Percentiles rank a stretch among this genome's conserved stretches.
Evolutionary conservation across 2,113 vertebrate genomes (phyloP).

Genomic region (Egretta garzetta): DNA sequence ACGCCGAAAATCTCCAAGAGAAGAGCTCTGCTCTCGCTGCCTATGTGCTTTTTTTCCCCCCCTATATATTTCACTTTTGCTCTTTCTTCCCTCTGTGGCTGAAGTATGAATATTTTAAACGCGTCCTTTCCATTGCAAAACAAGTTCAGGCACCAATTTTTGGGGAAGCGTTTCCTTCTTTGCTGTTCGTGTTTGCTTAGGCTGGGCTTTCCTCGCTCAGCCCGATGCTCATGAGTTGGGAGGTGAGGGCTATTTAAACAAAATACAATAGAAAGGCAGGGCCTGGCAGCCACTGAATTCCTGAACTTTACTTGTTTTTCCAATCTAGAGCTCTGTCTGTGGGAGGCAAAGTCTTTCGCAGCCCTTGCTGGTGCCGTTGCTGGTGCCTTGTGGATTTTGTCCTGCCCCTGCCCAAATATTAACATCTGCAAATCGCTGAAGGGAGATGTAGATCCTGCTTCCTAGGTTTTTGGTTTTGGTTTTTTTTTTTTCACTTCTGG

Average conservation of each 20-base stretch:
- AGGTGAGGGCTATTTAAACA: background rate
- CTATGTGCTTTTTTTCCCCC: rapidly evolving
- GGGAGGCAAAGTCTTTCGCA: background rate
- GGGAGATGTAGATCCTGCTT: background rate
- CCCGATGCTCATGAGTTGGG: rapidly evolving
- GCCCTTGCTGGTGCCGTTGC: background rate
- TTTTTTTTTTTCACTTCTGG: background rate
- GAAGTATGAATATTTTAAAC: background rate
- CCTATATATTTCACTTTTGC: background rate
- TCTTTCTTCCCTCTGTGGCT: background rate
- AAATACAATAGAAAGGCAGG: background rate
- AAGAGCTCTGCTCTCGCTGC: background rate
- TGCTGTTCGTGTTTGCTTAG: constrained; percentile 38
- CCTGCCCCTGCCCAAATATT: background rate
- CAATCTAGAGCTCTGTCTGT: background rate
- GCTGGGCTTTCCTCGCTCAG: background rate
- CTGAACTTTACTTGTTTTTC: background rate
- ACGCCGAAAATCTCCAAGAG: background rate
- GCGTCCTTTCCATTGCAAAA: background rate
- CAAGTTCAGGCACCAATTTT: background rate
- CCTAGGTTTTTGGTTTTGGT: background rate
- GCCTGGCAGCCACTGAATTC: background rate
- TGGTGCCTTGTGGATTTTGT: background rate
- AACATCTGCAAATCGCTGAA: background rate
- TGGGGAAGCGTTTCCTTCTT: constrained; percentile 24